Base-by-base conservation (phyloP, 2,888 invertebrate genomes). In the Cremastinae sp. region DNA sequence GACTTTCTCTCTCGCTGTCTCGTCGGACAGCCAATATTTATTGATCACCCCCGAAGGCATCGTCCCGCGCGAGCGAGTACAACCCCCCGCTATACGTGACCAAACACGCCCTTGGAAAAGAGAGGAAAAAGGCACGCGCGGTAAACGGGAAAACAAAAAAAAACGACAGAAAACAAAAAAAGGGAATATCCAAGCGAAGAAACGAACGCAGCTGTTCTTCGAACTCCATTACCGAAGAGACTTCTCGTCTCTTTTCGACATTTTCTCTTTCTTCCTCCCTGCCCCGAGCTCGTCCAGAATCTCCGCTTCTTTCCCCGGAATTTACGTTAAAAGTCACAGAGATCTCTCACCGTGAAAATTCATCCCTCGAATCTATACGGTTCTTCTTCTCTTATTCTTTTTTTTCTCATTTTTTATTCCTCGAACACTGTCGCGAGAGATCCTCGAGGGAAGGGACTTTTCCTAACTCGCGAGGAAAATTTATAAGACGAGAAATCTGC, bases 11-110 rank as follows among this genome's bases (percentile, higher is more conserved):
- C 82, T 84, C 84, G 83, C 83, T 85, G 83, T 85, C 83, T 84
- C 86, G 84, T 87, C 85, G 84, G 84, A 86, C 86, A 86, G 85
- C 88, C 89, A 86, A 89, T 89, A 89, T 89, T 89, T 89, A 89
- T 89, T 84, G 89, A 89, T 89, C 87, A 88, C 83, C 87, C 88
- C 86, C 85, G 83, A 87, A 88, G 88, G 87, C 86, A 86, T 87
- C 86, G 84, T 87, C 83, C 84, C 83, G 84, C 78, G 45, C 53
- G 39, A 20, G 49, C 22, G 61, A 61, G 59, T 68, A 45, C 65
- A 68, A 14, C 70, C 74, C 71, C 75, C 74, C 61, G 47, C 53
- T 62, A 59, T 37, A 61, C 49, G 66, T 61, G 73, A 56, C 45
- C 62, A 77, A 64, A 66, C 73, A 70, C 73, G 77, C 69, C 72